These are phyloP conservation scores for Villa cingulata DNA, from an alignment of 2,888 invertebrate species.

Conservation along the genomic window DNA sequence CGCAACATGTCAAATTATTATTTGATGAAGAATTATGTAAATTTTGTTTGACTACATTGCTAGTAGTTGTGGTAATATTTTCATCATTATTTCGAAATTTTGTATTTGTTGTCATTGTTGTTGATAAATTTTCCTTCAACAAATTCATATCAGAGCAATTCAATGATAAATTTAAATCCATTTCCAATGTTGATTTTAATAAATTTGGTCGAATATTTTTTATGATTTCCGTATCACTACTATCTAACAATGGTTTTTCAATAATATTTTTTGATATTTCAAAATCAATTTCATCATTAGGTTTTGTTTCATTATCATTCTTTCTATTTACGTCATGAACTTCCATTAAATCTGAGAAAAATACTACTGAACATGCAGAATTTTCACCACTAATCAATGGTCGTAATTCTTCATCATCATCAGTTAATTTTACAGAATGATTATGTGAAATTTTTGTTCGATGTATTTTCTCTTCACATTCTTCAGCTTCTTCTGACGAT, in stretches of 20 bases:
- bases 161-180: too few relatives aligned
- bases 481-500: constrained; percentile 18
- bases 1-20: constrained; percentile 2
- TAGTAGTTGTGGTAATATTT: not conserved
- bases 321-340: not conserved
- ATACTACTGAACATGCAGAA: constrained; percentile 14
- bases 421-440: constrained; percentile 13
- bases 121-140: too few relatives aligned
- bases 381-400: constrained; percentile 24
- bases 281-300: not conserved
- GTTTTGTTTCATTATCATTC: not conserved
- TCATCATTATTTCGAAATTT: not conserved
- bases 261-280: not conserved
- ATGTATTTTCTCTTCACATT: not conserved
- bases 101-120: not conserved
- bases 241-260: constrained; percentile 10
- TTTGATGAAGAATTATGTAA: not conserved
- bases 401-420: constrained; percentile 32
- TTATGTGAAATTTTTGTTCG: constrained; percentile 18
- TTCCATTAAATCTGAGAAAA: not conserved
- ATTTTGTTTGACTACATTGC: not conserved
- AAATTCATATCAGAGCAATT: too few relatives aligned
- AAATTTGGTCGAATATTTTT: not conserved
- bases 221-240: constrained; percentile 12
- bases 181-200: not conserved